A percentile compares a stretch with the other conserved stretches of the same genome.
These are phyloP conservation scores for Drosophila anomelani DNA, from an alignment of 2,888 invertebrate genomes.

Conservation along the genomic window DNA sequence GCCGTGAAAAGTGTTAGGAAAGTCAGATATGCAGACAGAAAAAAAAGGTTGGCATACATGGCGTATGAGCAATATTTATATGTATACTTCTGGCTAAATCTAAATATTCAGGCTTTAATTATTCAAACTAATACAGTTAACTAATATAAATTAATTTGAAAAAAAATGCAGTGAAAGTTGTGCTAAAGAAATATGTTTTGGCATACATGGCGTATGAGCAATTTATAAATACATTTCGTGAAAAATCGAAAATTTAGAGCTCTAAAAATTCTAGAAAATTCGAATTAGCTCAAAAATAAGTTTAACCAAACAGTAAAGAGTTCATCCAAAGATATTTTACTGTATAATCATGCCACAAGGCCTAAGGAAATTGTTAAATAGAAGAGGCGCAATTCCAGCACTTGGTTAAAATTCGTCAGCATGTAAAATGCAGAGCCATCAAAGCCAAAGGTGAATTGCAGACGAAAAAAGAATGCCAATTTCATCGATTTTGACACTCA, in stretches of 20 bases:
- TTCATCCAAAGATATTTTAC: not conserved
- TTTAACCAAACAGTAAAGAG: no score
- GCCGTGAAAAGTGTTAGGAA: no score
- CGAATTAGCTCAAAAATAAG: not conserved
- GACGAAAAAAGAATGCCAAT: slow-evolving; percentile 38
- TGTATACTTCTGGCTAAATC: not conserved
- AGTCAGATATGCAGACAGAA: no score
- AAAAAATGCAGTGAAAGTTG: no score
- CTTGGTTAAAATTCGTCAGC: not conserved
- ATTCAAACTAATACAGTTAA: no score
- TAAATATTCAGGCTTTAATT: no score
- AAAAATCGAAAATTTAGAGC: not conserved
- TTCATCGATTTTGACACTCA: slow-evolving; percentile 55
- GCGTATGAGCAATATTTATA: not conserved
- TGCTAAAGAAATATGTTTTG: not conserved
- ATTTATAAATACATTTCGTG: not conserved
- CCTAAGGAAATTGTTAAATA: not conserved
- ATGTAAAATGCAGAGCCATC: slow-evolving; percentile 12
- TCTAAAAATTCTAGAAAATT: not conserved
- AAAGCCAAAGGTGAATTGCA: not conserved
- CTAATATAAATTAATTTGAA: no score
- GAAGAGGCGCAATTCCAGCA: not conserved
- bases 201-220: not conserved
- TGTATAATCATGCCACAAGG: not conserved
- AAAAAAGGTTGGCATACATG: not conserved